Evolutionary conservation across 2,888 invertebrate species (phyloP).

Genomic region (Eudemis profundana): DNA sequence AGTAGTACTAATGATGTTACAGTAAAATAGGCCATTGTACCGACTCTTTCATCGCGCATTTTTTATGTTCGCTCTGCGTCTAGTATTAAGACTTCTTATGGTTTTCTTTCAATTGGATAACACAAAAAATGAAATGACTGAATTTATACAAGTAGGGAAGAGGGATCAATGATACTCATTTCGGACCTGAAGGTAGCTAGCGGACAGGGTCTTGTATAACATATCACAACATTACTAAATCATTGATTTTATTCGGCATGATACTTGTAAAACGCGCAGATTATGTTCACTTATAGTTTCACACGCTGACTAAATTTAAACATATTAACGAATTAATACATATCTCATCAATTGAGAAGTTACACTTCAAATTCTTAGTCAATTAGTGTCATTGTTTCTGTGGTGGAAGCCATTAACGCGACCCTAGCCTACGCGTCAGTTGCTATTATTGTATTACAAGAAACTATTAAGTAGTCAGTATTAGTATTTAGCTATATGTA

Average conservation of each 20-base stretch:
- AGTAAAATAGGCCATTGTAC: background rate
- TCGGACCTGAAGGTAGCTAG: conserved; percentile 66
- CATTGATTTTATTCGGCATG: conserved; percentile 24
- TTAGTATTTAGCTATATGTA: conserved; percentile 47
- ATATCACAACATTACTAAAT: conserved; percentile 66
- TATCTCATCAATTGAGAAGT: conserved; percentile 54
- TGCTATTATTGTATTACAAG: conserved; percentile 52
- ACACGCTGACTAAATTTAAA: conserved; percentile 33
- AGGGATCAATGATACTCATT: conserved; percentile 73
- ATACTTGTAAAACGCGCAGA: conserved; percentile 3
- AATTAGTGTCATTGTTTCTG: conserved; percentile 47
- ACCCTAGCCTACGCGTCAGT: conserved; percentile 69
- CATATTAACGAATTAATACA: conserved; percentile 51
- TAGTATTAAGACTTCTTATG: conserved; percentile 15
- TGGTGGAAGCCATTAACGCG: conserved; percentile 55
- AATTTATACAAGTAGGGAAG: conserved; percentile 63
- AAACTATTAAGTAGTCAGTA: conserved; percentile 53
- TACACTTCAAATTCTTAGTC: conserved; percentile 50
- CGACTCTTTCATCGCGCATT: background rate
- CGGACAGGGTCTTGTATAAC: conserved; percentile 77
- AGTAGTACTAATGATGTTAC: background rate
- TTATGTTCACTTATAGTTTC: conserved; percentile 2
- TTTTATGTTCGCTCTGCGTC: conserved; percentile 5
- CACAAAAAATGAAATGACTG: conserved; percentile 60
- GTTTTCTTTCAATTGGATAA: conserved; percentile 6